These are phyloP conservation scores for Mastacembelus armatus DNA, from an alignment of 2,797 vertebrate species.

Conservation along the genomic window DNA sequence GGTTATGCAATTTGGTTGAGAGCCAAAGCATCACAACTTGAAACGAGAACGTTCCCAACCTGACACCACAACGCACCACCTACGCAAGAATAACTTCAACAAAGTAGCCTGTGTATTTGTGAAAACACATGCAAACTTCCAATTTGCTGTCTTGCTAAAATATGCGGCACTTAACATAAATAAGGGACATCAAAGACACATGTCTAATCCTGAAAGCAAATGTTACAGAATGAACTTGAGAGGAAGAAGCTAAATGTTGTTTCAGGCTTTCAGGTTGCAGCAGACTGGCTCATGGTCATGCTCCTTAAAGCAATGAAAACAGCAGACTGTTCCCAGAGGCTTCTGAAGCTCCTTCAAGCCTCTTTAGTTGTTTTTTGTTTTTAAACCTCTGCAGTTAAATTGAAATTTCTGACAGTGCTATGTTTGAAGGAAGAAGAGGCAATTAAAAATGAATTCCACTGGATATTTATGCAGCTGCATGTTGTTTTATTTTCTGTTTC, in stretches of 20 bases:
- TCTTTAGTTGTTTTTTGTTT: slow-evolving; percentile 47
- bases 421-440: slow-evolving; percentile 54
- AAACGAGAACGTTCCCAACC: slow-evolving; percentile 28
- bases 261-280: slow-evolving; percentile 34
- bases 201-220: neutral
- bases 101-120: slow-evolving; percentile 2
- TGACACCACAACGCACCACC: slow-evolving; percentile 35
- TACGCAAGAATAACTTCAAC: slow-evolving; percentile 29
- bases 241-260: neutral
- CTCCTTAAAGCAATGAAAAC: slow-evolving; percentile 42
- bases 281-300: slow-evolving; percentile 23
- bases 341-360: slow-evolving; percentile 24
- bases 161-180: slow-evolving; percentile 17
- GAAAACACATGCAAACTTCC: slow-evolving; percentile 8
- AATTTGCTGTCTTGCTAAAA: slow-evolving; percentile 20
- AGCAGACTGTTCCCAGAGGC: slow-evolving; percentile 33
- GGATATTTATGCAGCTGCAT: slow-evolving; percentile 74
- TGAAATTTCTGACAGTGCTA: slow-evolving; percentile 47
- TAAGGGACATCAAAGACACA: neutral
- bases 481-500: neutral
- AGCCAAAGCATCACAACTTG: slow-evolving; percentile 48
- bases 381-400: slow-evolving; percentile 52
- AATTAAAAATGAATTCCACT: slow-evolving; percentile 70
- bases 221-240: neutral
- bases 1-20: slow-evolving; percentile 56